These are phyloP conservation scores for Vulpes lagopus DNA, from an alignment of 2,113 vertebrate species.

Conservation along the genomic window DNA sequence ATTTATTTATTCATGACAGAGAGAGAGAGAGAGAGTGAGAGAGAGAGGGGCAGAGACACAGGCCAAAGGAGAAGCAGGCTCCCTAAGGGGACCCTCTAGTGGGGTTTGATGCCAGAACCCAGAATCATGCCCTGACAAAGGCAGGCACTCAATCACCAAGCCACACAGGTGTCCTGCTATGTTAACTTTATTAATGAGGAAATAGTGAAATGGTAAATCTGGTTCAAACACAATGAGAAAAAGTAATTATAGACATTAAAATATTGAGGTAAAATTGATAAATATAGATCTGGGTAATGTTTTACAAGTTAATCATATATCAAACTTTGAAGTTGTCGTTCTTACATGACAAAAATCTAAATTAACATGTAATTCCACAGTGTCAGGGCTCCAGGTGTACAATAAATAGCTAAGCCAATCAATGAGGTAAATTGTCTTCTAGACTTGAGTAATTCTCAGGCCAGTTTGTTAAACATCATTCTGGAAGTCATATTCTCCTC, in stretches of 20 bases:
- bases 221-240: neutral
- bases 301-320: neutral
- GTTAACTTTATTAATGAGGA: neutral
- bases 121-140: no score
- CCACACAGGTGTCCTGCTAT: no score
- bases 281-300: neutral
- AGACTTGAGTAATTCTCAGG: neutral
- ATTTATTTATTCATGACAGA: no score
- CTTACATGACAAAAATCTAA: neutral
- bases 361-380: neutral
- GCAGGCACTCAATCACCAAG: no score
- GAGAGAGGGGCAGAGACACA: no score
- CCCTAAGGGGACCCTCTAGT: no score
- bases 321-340: neutral
- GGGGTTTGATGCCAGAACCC: no score
- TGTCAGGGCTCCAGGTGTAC: neutral
- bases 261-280: neutral
- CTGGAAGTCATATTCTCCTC: neutral
- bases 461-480: neutral
- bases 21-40: no score
- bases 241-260: neutral
- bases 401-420: neutral
- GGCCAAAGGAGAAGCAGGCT: no score
- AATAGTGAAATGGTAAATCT: neutral
- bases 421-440: neutral